Evolutionary conservation across 2,113 vertebrate genomes (phyloP).

Genomic region (Ciconia stormi): DNA sequence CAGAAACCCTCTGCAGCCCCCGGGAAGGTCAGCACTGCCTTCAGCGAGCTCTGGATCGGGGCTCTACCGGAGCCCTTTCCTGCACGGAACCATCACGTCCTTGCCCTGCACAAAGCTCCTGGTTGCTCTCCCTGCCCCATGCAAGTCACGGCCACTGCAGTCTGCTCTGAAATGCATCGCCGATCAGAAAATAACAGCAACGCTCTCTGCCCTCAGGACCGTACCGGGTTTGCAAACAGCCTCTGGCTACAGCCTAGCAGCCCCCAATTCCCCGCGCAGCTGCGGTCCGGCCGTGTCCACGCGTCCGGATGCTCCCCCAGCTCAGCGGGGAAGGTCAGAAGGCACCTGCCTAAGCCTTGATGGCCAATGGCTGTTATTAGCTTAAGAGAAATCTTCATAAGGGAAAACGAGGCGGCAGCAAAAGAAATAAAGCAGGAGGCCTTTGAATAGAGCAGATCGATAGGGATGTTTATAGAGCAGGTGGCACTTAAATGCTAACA

Average conservation of each 20-base stretch:
- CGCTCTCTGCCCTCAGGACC: neutral
- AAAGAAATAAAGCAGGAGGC: neutral
- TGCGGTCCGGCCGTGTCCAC: rapidly evolving
- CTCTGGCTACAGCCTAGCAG: neutral
- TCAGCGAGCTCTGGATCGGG: rapidly evolving
- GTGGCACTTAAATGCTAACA: neutral
- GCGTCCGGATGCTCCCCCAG: rapidly evolving
- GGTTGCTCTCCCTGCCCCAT: neutral
- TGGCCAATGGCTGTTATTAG: neutral
- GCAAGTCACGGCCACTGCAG: rapidly evolving
- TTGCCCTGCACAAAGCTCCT: neutral
- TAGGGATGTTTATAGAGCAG: conserved; percentile 10
- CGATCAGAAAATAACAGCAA: neutral
- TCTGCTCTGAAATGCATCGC: neutral
- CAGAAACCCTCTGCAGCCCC: neutral
- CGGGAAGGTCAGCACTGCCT: rapidly evolving
- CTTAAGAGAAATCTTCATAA: neutral
- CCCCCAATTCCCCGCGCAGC: rapidly evolving
- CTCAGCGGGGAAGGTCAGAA: rapidly evolving
- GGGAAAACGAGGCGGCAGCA: neutral
- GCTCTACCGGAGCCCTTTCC: too few species aligned
- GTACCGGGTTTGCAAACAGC: rapidly evolving
- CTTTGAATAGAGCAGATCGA: neutral
- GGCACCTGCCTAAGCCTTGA: neutral
- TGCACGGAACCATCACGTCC: neutral